These are phyloP conservation scores for Myopa testacea DNA, from an alignment of 2,888 invertebrate species.

Conservation along the genomic window DNA sequence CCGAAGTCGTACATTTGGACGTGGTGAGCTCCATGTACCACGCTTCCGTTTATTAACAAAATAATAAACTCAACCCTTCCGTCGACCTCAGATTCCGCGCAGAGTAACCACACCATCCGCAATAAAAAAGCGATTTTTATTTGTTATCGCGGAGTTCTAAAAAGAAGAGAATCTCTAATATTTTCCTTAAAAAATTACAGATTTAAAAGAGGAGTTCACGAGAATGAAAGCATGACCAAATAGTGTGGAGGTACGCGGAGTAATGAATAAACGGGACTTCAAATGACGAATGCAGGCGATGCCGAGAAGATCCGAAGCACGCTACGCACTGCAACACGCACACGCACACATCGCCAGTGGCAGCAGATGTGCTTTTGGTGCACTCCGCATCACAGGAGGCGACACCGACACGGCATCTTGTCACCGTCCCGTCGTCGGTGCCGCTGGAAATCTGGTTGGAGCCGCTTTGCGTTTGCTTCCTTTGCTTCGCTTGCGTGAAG, in stretches of 20 bases:
- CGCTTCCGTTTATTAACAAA: too few relatives aligned
- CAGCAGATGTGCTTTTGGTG: neutral
- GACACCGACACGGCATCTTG: constrained; percentile 6
- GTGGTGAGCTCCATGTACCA: too few relatives aligned
- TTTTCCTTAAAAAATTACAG: too few relatives aligned
- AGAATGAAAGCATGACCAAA: neutral
- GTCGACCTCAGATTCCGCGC: too few relatives aligned
- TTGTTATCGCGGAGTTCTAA: too few relatives aligned
- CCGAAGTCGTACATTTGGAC: too few relatives aligned
- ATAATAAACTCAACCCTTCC: too few relatives aligned
- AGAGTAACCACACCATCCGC: too few relatives aligned
- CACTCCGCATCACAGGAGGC: neutral
- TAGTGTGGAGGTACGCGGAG: too few relatives aligned
- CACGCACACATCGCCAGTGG: neutral
- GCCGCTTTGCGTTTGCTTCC: neutral
- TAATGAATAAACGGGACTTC: neutral
- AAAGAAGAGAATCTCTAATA: too few relatives aligned
- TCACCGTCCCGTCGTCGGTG: neutral
- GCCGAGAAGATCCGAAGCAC: neutral
- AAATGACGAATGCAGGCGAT: neutral
- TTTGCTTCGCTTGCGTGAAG: neutral
- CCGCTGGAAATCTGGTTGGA: neutral
- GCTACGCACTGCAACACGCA: neutral
- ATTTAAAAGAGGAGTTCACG: too few relatives aligned
- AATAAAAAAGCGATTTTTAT: too few relatives aligned